Evolutionary conservation across 2,113 vertebrate genomes (phyloP).

Genomic region (Epinephelus fuscoguttatus): DNA sequence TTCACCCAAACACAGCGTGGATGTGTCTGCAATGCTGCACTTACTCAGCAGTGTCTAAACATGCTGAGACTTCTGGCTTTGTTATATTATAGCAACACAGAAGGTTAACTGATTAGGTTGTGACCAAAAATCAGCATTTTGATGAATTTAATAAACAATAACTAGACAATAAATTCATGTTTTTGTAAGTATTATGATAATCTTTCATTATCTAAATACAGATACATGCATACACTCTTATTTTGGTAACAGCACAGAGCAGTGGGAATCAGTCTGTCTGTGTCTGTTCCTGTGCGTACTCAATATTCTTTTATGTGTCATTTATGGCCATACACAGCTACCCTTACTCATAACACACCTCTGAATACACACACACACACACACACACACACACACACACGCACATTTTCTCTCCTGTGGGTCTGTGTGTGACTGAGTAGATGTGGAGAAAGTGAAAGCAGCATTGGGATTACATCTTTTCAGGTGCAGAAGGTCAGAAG

Average conservation of each 20-base stretch:
- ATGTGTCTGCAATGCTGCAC: slow-evolving; percentile 18
- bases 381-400: background rate
- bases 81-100: slow-evolving; percentile 7
- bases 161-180: background rate
- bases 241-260: background rate
- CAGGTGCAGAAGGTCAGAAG: slow-evolving; percentile 3
- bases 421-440: slow-evolving; percentile 23
- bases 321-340: background rate
- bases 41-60: slow-evolving; percentile 47
- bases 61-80: slow-evolving; percentile 2
- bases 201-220: background rate
- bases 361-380: background rate
- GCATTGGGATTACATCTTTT: background rate
- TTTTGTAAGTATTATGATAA: background rate
- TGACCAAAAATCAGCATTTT: background rate
- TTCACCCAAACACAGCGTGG: slow-evolving; percentile 28
- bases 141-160: background rate
- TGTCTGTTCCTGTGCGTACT: background rate
- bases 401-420: background rate
- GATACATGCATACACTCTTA: background rate
- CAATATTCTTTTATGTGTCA: background rate
- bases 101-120: background rate
- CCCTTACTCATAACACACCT: background rate
- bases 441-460: slow-evolving; percentile 26
- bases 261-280: background rate